Percentiles rank a stretch among this genome's conserved stretches.
These are phyloP conservation scores for Acanthisitta chloris DNA, from an alignment of 2,113 vertebrate genomes.

Conservation along the genomic window DNA sequence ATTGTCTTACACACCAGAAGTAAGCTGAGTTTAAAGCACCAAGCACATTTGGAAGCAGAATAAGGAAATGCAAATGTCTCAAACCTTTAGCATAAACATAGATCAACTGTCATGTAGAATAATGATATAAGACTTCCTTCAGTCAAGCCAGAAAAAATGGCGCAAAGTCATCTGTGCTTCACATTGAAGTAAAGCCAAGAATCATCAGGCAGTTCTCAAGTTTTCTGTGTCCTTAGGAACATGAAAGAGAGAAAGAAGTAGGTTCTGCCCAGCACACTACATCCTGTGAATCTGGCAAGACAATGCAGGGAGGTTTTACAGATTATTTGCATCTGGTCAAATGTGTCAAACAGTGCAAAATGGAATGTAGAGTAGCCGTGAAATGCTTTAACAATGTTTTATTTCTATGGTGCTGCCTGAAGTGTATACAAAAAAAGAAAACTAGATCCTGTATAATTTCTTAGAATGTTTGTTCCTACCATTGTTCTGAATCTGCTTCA, in stretches of 20 bases:
- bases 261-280: neutral
- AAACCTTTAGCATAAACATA: slow-evolving; percentile 52
- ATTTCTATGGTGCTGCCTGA: neutral
- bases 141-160: slow-evolving; percentile 2
- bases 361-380: neutral
- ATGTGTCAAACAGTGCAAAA: neutral
- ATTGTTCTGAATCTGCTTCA: neutral
- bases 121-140: slow-evolving; percentile 42
- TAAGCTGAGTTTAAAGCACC: neutral
- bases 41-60: neutral
- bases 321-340: neutral
- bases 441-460: neutral
- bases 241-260: neutral
- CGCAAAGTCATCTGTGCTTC: neutral
- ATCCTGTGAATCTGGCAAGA: neutral
- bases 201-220: slow-evolving; percentile 3
- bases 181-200: slow-evolving; percentile 33
- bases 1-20: slow-evolving; percentile 14
- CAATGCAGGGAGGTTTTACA: neutral
- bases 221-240: neutral
- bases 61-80: slow-evolving; percentile 11
- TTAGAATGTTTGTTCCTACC: neutral
- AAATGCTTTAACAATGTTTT: neutral
- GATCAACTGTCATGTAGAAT: slow-evolving; percentile 45
- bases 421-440: neutral